Evolutionary conservation across 1,140 invertebrate species (phyloP), one percentile per base, ranked within the genome.

Genomic region (Aphis gossypii): DNA sequence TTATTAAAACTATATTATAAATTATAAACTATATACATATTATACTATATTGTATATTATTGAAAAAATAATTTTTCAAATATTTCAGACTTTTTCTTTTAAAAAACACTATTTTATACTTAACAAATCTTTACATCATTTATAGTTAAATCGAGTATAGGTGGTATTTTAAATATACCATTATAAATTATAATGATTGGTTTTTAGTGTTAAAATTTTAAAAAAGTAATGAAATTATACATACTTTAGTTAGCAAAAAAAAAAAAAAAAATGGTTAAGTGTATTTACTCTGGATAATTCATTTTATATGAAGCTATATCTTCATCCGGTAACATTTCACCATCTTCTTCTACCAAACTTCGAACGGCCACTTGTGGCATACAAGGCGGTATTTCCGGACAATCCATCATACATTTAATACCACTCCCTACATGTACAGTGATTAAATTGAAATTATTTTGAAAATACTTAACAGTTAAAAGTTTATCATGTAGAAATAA

Each of bases 371-470:
- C 91, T 84, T 93, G 91, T 25, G 91, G 91, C 91, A 93, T 93
- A 35, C 91, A 83, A 23, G 91, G 91, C 6, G 91, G 91, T 41
- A 93, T 93, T 93, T 93, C 91, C 11, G 91, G 76, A 84, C 91
- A 93, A 51, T 93, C 91, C 91, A 93, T 93, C n/a, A 93, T 84
- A 44, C 91, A 94, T 92, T 93, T 94, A 93, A 94, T 90, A 90
- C 93, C 18, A 91, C 91, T 93, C 20, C 94, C 94, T 94, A 54
- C 2, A 51, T 2, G 86, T 86, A 35, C 1, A 35, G 30, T 11
- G 21, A 54, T 54, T 1, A 0, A 23, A 38, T 54, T 89, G 9
- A 54, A 88, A 88, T 84, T 25, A 44, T 44, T 44, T 9, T 84
- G 23, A 30, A 86, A 86, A 86, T 44, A 84, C 0, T 60, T 30